Base-by-base conservation (phyloP, 2,113 vertebrate genomes). In the Columbina picui region DNA sequence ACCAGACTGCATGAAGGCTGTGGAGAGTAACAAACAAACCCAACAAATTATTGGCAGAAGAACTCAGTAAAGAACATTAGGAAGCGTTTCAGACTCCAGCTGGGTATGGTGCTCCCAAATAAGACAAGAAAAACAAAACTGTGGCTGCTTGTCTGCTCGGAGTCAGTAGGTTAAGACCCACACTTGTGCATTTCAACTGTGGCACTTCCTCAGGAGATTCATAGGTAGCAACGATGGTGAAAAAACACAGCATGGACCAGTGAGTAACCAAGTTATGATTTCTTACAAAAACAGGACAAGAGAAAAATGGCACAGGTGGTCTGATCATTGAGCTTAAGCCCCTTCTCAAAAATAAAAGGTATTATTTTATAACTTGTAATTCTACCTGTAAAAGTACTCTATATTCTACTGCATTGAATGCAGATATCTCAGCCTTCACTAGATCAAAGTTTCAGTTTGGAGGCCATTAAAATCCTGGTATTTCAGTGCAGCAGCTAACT, bases 21-120 rank as follows among this genome's bases (percentile, higher is more conserved):
- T 26, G 91, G 18, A 92, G 57, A 90, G 39, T 29, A 85, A 95
- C 63, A 90, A 88, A 96, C 56, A 13, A 83, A 70, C 50, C 71
- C 71, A 59, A 77, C 36, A 68, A 78, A 92, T 56, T 92, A 75
- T 84, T 94, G 88, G 90, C 88, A 91, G 79, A 71, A 82, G 32
- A 50, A 76, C 68, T 84, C 32, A 0, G 61, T 2, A 5, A 85
- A 87, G 55, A 83, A 73, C 32, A 36, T 78, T 34, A 84, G 92
- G 90, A 96, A 95, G 80, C 19, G 45, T 45, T 88, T 93, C 61
- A 94, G 95, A 96, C 88, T 86, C 55, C 94, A 92, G 71, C 79
- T 86, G 90, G 36, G 47, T 36, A 59, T 9, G 59, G 55, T 50
- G 68, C 47, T 84, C 68, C 18, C 55, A 17, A 61, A 83, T 3